Evolutionary conservation across 2,797 vertebrate genomes (phyloP), one percentile per base, ranked within the genome.

Genomic region (Notoglanidium macrostoma): DNA sequence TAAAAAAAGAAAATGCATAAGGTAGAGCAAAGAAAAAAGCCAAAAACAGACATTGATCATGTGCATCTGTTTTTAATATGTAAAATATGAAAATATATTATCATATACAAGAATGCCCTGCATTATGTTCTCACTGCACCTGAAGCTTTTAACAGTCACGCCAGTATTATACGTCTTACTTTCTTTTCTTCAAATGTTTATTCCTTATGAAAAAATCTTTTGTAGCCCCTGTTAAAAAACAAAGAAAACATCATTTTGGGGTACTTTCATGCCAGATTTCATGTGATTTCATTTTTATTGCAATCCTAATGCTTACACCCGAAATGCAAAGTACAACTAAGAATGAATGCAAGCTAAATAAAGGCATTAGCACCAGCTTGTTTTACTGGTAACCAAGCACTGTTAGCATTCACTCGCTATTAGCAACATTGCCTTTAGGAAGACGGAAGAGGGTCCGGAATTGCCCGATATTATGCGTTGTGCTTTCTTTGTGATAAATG

Each of bases 401-500:
- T 79, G 10, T 19, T 19, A 32, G 74, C n/a, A 10, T 73, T 73
- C 40, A 12, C 23, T 46, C 40, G 21, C 15, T 76, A 51, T 51
- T 29, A n/a, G 26, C 12, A n/a, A 51, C 73, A 17, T 12, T 72
- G 35, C 35, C 21, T 46, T 55, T 32, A 19, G 74, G 15, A 54
- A 55, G 12, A 21, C 7, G 51, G 5, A 59, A 54, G 7, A 26
- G 21, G 54, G 32, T 61, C 21, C 77, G 40, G 57, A 61, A 81
- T 46, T 80, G 57, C 21, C 78, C 57, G 4, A 21, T 15, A 44
- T 14, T 29, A 11, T 0, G 4, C 59, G 67, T 54, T 54, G 46
- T 54, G 57, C 57, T 55, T 76, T 49, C 11, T 65, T 68, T 23
- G 49, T 78, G 61, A 87, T 44, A 29, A 67, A 78, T 35, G 61